Percentiles rank a stretch among this genome's conserved stretches.
phyloP scores from a whole-genome alignment of 2,888 invertebrate species.

The Melieria omissa region DNA sequence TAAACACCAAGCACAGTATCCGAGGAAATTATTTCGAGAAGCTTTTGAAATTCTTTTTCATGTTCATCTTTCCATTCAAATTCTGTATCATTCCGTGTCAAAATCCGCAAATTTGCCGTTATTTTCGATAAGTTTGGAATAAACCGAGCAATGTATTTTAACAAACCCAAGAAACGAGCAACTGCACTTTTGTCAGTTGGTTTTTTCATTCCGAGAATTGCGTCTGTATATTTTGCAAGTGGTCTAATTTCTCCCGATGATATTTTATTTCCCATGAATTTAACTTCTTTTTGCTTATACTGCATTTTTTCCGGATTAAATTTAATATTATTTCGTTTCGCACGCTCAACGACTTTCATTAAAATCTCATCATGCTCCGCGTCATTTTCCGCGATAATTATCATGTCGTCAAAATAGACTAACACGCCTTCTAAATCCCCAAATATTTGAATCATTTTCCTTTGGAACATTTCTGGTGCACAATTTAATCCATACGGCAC shows the following conservation, averaged over 20 bases:
- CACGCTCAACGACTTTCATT: background rate
- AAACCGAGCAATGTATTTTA: constrained; percentile 28
- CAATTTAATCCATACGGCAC: constrained; percentile 54
- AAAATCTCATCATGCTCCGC: constrained; percentile 17
- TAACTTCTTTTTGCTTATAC: constrained; percentile 35
- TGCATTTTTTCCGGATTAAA: constrained; percentile 3
- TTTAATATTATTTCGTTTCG: background rate
- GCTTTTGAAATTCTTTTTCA: no score
- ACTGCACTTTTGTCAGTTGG: constrained; percentile 1
- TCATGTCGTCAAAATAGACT: constrained; percentile 55
- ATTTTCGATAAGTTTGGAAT: no score
- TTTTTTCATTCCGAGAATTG: constrained; percentile 26
- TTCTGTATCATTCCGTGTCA: no score
- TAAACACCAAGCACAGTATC: no score
- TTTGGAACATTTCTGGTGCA: constrained; percentile 56
- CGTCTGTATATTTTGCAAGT: constrained; percentile 17
- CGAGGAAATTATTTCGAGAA: no score
- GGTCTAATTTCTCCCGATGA: constrained; percentile 24
- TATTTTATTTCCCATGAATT: constrained; percentile 37
- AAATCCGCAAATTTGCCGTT: no score
- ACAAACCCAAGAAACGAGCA: constrained; percentile 30
- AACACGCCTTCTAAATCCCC: constrained; percentile 55
- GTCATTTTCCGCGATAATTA: constrained; percentile 1
- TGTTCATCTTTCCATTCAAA: no score
- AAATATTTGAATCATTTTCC: constrained; percentile 50